Conservation (phyloP, 2,888 invertebrate genomes). For the Globia sparganii region DNA sequence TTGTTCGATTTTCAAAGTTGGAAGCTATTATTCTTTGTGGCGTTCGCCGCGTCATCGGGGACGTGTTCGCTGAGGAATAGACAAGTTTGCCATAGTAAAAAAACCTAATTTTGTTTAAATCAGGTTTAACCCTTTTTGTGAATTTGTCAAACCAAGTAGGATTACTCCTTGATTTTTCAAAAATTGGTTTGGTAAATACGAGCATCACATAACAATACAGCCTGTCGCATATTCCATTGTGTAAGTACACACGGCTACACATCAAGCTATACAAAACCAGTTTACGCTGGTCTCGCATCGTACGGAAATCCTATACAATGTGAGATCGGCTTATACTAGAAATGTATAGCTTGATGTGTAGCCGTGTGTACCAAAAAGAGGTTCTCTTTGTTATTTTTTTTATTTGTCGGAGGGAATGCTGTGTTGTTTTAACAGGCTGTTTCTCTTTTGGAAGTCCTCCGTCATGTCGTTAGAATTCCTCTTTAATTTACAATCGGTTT, state of each 20-base stretch:
- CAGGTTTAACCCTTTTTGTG: constrained; percentile 2
- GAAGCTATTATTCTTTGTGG: constrained; percentile 56
- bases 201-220: constrained; percentile 53
- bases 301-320: too few species aligned
- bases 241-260: too few species aligned
- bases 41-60: constrained; percentile 67
- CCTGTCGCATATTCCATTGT: constrained; percentile 66
- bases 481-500: constrained; percentile 15
- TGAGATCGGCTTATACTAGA: too few species aligned
- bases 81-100: constrained; percentile 1
- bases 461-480: constrained; percentile 22
- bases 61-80: constrained; percentile 32
- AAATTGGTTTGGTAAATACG: constrained; percentile 43
- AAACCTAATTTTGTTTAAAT: not conserved
- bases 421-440: constrained; percentile 62
- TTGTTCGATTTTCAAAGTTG: constrained; percentile 64
- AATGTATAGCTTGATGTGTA: too few species aligned
- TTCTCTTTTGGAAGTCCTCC: constrained; percentile 37
- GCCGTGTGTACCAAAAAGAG: constrained; percentile 66
- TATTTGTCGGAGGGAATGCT: constrained; percentile 61
- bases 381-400: constrained; percentile 65
- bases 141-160: constrained; percentile 19
- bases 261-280: too few species aligned
- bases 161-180: constrained; percentile 17
- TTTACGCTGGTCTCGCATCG: too few species aligned